Evolutionary conservation across 2,888 invertebrate genomes (phyloP), one percentile per base, ranked within the genome.

Genomic region (Harpagoxenus sublaevis): DNA sequence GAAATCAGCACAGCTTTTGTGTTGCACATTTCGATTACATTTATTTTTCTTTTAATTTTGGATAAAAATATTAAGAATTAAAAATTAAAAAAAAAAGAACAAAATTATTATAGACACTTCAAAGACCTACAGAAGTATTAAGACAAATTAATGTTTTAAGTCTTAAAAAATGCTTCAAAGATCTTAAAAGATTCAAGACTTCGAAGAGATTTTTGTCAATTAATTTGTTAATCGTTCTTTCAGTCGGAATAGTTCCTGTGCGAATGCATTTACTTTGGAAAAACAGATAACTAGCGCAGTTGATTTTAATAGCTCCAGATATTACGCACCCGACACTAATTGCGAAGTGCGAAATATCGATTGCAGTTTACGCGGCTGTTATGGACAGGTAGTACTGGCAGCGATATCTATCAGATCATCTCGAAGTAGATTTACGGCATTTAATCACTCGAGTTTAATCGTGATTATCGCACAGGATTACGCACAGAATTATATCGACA

Each of bases 311-410:
- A 60, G 60, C 60, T n/a, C 23, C 48, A 71, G 71, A 71, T 71
- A 81, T 81, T 81, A 71, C 42, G 48, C 23, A 71, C 18, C 60
- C 71, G 71, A 71, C 79, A 81, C 79, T 81, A 81, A 81, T 81
- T 81, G 71, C 79, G 60, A 81, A 71, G 79, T 81, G 79, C 71
- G 60, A 81, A 81, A 81, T 81, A 81, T 81, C 79, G 79, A 81
- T 81, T 81, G 79, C 79, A 81, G 71, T 81, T 79, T 71, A 39
- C 71, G 60, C 79, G 60, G 79, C 71, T 81, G 79, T 81, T 81
- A 81, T 81, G 28, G 79, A 81, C 79, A 81, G 79, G 71, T 48
- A 71, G 71, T 60, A 71, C 48, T 81, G 60, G 71, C 79, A 51
- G 60, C 79, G 79, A 81, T 71, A 81, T 71, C 70, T 79, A 71